These are phyloP conservation scores for Pomatorhinus ruficollis DNA, from an alignment of 2,113 vertebrate species.

Conservation along the genomic window DNA sequence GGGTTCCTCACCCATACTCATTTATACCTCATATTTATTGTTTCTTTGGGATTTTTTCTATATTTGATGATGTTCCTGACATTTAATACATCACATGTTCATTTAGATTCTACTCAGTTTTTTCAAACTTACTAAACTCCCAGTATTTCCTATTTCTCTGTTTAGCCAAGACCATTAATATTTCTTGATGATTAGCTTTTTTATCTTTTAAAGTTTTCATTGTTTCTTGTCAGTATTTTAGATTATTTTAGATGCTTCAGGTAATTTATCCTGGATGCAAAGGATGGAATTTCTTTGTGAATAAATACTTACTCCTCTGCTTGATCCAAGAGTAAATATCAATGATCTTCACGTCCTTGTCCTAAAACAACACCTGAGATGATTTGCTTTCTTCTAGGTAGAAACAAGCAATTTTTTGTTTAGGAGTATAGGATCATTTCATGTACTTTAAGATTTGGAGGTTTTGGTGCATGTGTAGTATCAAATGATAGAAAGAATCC, in stretches of 20 bases:
- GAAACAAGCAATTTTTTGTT: neutral
- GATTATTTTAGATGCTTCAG: neutral
- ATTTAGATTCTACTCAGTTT: neutral
- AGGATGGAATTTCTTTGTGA: neutral
- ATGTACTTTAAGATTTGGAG: neutral
- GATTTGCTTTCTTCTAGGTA: neutral
- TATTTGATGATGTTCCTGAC: neutral
- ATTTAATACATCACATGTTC: neutral
- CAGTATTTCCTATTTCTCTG: neutral
- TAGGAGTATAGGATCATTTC: neutral
- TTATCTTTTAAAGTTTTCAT: neutral
- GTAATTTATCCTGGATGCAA: neutral
- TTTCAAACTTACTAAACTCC: neutral
- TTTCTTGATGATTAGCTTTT: neutral
- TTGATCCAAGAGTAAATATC: neutral
- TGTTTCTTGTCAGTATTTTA: neutral
- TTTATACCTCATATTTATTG: neutral
- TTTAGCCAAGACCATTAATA: neutral
- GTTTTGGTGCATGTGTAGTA: neutral
- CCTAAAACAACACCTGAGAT: neutral
- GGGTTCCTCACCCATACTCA: neutral
- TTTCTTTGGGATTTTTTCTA: neutral
- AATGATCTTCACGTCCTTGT: neutral
- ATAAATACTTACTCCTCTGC: neutral
- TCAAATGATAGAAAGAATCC: neutral